Base-by-base conservation (phyloP, 2,797 vertebrate genomes). In the Hoplostethus mediterraneus region DNA sequence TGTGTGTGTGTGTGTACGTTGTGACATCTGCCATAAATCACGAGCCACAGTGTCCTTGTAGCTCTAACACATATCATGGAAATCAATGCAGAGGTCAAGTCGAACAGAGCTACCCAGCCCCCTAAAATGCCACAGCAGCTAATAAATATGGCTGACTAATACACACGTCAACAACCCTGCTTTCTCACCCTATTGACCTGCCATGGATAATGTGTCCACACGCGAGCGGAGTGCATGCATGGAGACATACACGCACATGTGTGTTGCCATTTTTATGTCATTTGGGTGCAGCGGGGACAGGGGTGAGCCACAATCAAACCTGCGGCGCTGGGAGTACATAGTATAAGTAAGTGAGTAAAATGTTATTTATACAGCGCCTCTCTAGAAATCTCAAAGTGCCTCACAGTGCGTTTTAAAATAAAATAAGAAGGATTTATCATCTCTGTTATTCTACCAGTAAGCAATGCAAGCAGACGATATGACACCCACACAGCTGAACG, bases 21-120 rank as follows among this genome's bases (percentile, higher is more conserved):
- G 63, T 87, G 89, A 90, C 90, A 90, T 84, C 85, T 82, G 79
- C 89, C 87, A 90, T 93, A 89, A 92, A 92, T 93, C 91, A 91
- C 62, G 72, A 75, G 62, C 81, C 64, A 70, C 69, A 36, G 80
- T 89, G 85, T 89, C 91, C 91, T 93, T 92, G 91, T 77, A 73
- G 78, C 86, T 79, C 82, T 82, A 85, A 90, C 89, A 91, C 83
- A 84, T 89, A 92, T 92, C 88, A 92, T 89, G 77, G 85, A 90
- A 90, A 93, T 92, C 91, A 90, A 93, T 92, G 84, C 87, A 77
- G 85, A 87, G 91, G 92, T 93, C 90, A 92, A 92, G 87, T 85
- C 33, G 72, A 90, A 90, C 85, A 84, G 77, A 84, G 84, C 73
- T 63, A 60, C 75, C 76, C 77, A 81, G 73, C 82, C 69, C 84